Conservation (phyloP, 2,888 invertebrate genomes). For the Rhagonycha fulva region DNA sequence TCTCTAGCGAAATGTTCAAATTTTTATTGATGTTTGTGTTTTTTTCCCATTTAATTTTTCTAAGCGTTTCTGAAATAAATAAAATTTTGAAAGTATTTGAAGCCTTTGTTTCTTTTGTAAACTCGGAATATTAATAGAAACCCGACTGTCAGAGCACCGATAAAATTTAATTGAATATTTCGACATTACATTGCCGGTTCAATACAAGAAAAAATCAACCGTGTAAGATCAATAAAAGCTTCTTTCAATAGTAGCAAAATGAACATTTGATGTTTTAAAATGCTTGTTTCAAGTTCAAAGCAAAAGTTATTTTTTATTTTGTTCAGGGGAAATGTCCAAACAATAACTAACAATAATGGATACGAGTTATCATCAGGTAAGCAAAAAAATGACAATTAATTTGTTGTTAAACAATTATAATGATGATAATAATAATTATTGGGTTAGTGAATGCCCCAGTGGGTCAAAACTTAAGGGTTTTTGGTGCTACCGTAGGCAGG, state of each 20-base stretch:
- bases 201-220: not conserved
- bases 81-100: not conserved
- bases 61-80: not conserved
- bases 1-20: not conserved
- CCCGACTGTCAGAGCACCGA: not conserved
- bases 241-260: not conserved
- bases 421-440: no score
- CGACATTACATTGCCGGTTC: not conserved
- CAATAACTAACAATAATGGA: not conserved
- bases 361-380: no score
- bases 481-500: no score
- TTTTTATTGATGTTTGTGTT: not conserved
- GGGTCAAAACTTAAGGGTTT: no score
- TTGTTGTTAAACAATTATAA: no score
- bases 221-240: not conserved
- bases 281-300: not conserved
- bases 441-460: no score
- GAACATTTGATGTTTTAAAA: not conserved
- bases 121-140: not conserved
- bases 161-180: not conserved
- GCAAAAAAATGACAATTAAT: no score
- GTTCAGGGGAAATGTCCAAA: not conserved
- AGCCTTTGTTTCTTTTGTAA: not conserved
- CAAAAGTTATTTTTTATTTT: not conserved
- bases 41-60: not conserved